Conservation (phyloP, 1,140 invertebrate genomes). For the Propsilocerus akamusi region DNA sequence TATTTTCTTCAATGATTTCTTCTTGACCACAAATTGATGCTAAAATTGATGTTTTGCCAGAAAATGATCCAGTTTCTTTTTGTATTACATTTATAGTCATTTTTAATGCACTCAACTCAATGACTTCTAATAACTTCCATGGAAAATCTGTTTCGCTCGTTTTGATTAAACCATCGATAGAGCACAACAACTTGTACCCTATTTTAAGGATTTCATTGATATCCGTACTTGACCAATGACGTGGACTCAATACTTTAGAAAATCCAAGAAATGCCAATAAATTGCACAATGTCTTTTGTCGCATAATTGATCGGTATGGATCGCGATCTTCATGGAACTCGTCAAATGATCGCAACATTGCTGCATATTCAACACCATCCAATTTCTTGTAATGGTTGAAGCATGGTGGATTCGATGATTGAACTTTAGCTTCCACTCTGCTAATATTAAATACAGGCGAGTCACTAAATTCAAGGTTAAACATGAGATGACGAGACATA, state of each 20-base stretch:
- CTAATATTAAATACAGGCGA: not conserved
- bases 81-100: too few species aligned
- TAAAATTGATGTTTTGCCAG: too few species aligned
- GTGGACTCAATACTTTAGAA: not conserved
- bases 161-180: too few species aligned
- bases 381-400: not conserved
- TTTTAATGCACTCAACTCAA: too few species aligned
- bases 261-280: not conserved
- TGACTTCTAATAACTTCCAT: too few species aligned
- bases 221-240: not conserved
- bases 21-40: too few species aligned
- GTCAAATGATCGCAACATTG: not conserved
- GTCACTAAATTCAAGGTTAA: not conserved
- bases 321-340: not conserved
- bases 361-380: not conserved
- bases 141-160: too few species aligned
- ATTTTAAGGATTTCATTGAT: not conserved
- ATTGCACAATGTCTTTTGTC: not conserved
- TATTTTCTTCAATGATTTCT: too few species aligned
- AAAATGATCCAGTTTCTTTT: too few species aligned
- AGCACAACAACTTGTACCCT: not conserved
- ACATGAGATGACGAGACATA: not conserved
- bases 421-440: not conserved
- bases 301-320: not conserved
- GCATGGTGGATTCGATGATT: not conserved